Evolutionary conservation across 2,797 vertebrate species (phyloP).

Genomic region (Squalus acanthias): DNA sequence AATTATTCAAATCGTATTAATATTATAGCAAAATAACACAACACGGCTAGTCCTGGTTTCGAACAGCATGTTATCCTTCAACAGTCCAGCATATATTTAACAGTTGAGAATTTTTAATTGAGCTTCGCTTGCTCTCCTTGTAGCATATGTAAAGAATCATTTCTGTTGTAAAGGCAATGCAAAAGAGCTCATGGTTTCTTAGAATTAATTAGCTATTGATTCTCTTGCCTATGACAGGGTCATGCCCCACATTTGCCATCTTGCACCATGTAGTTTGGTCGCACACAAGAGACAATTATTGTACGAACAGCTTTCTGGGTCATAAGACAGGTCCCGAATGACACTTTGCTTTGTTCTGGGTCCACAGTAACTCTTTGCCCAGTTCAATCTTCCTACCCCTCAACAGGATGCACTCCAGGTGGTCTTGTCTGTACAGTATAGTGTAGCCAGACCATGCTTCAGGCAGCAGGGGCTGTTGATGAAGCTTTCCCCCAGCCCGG

Average conservation of each 20-base stretch:
- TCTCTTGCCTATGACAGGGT: neutral
- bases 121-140: neutral
- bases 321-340: neutral
- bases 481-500: neutral
- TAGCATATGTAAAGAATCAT: neutral
- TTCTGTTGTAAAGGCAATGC: neutral
- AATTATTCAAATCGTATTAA: neutral
- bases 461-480: neutral
- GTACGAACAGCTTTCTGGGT: neutral
- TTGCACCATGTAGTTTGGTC: neutral
- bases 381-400: neutral
- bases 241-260: neutral
- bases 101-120: neutral
- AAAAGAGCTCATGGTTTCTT: neutral
- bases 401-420: neutral
- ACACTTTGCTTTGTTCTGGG: neutral
- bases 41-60: neutral
- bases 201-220: neutral
- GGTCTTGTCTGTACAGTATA: neutral
- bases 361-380: neutral
- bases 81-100: neutral
- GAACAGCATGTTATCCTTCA: neutral
- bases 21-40: neutral
- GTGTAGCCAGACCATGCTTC: neutral
- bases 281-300: neutral